phyloP scores from a whole-genome alignment of 2,113 vertebrate species.

The Struthio camelus region DNA sequence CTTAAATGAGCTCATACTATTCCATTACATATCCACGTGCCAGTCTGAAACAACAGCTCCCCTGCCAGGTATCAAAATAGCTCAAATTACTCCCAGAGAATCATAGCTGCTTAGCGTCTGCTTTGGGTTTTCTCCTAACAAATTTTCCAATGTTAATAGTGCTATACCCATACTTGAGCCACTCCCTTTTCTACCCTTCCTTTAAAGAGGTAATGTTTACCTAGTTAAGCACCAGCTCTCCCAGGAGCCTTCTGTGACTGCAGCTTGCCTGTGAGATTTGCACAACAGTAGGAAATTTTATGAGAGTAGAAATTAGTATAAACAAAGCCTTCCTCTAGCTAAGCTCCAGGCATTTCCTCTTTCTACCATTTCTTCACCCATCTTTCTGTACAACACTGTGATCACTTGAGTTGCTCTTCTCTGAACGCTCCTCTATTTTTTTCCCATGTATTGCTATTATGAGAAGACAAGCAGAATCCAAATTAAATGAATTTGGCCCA shows the following conservation, averaged over 20 bases:
- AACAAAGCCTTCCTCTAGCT: neutral
- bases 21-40: neutral
- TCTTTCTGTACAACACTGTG: neutral
- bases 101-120: neutral
- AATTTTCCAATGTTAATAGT: neutral
- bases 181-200: neutral
- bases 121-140: neutral
- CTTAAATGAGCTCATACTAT: neutral
- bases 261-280: neutral
- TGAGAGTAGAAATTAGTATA: neutral
- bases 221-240: neutral
- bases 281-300: neutral
- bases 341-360: neutral
- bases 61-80: slow-evolving; percentile 4
- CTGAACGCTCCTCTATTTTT: neutral
- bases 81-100: neutral
- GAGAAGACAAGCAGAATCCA: neutral
- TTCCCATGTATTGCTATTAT: neutral
- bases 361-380: slow-evolving; percentile 35
- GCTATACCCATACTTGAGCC: neutral
- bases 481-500: neutral
- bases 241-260: neutral
- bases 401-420: neutral
- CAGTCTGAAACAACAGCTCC: slow-evolving; percentile 26
- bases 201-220: neutral